A percentile compares a stretch with the other conserved stretches of the same genome.
Conservation (phyloP, 1,140 invertebrate species). For the Pseudachorutes palmiensis region DNA sequence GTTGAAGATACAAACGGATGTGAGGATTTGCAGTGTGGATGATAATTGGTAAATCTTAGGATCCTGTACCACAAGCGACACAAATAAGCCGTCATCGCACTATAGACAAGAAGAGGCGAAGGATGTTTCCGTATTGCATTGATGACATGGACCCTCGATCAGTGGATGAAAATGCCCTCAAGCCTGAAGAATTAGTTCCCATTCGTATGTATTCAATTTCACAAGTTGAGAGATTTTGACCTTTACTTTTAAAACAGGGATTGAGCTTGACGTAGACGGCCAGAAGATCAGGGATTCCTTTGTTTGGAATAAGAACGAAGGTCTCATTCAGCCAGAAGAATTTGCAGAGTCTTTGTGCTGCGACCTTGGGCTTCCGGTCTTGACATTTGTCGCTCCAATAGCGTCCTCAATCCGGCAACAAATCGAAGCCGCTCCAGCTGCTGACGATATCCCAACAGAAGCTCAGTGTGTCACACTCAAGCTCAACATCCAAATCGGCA, state of each 20-base stretch:
- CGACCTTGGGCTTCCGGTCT: slow-evolving; percentile 56
- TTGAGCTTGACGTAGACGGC: slow-evolving; percentile 63
- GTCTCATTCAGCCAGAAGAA: slow-evolving; percentile 56
- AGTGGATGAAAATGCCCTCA: slow-evolving; percentile 53
- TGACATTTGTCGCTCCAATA: slow-evolving; percentile 54
- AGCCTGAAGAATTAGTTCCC: slow-evolving; percentile 53
- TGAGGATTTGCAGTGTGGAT: no score
- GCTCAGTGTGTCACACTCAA: slow-evolving; percentile 37
- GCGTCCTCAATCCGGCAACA: slow-evolving; percentile 56
- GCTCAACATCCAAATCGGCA: slow-evolving; percentile 62
- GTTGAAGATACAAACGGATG: no score
- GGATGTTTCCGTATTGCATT: slow-evolving; percentile 54
- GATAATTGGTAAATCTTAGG: slow-evolving; percentile 40
- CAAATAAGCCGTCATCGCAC: slow-evolving; percentile 48
- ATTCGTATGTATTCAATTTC: slow-evolving; percentile 44
- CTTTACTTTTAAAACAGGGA: slow-evolving; percentile 10
- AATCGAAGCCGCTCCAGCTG: slow-evolving; percentile 46
- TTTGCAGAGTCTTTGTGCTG: slow-evolving; percentile 62
- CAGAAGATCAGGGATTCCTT: slow-evolving; percentile 57
- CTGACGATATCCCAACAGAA: not conserved
- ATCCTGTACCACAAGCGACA: slow-evolving; percentile 60
- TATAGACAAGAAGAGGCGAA: slow-evolving; percentile 46
- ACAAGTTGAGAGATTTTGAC: not conserved
- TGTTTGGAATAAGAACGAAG: slow-evolving; percentile 59
- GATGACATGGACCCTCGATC: slow-evolving; percentile 52